Evolutionary conservation across 2,797 vertebrate species (phyloP).

Genomic region (Poecilia gillii): DNA sequence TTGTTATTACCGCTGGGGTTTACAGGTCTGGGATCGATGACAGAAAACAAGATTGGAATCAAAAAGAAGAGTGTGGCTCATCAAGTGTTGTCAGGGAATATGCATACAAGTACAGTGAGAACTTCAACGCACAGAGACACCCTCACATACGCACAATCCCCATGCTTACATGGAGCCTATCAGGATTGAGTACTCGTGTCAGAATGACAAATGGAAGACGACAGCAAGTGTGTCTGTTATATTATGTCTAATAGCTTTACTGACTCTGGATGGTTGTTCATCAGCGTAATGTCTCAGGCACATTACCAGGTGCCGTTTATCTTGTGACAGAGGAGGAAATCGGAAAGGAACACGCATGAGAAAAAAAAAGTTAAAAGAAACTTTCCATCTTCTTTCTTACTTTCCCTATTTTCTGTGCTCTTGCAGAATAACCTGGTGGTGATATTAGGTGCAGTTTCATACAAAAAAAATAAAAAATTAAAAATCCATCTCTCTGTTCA

Average conservation of each 20-base stretch:
- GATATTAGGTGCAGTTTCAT: slow-evolving; percentile 34
- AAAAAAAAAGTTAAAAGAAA: slow-evolving; percentile 44
- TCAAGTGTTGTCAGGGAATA: slow-evolving; percentile 36
- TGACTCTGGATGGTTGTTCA: slow-evolving; percentile 67
- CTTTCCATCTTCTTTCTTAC: slow-evolving; percentile 31
- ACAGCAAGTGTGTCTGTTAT: slow-evolving; percentile 78
- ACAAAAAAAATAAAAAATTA: too few relatives aligned
- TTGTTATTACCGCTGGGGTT: slow-evolving; percentile 64
- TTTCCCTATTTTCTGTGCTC: slow-evolving; percentile 14
- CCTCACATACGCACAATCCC: slow-evolving; percentile 2
- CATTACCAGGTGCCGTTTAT: slow-evolving; percentile 72
- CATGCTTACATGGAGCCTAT: slow-evolving; percentile 9
- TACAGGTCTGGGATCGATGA: slow-evolving; percentile 59
- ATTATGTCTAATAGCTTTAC: slow-evolving; percentile 78
- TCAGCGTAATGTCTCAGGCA: slow-evolving; percentile 74
- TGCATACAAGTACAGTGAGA: slow-evolving; percentile 18
- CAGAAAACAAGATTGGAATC: slow-evolving; percentile 59
- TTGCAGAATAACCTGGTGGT: slow-evolving; percentile 28
- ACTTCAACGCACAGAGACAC: background rate
- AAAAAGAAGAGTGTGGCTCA: slow-evolving; percentile 19
- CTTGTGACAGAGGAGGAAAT: slow-evolving; percentile 32
- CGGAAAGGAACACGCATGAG: slow-evolving; percentile 33
- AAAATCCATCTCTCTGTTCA: slow-evolving; percentile 36
- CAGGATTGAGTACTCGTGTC: slow-evolving; percentile 53
- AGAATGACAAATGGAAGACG: slow-evolving; percentile 75